Percentiles rank a stretch among this genome's conserved stretches.
phyloP scores from a whole-genome alignment of 2,113 vertebrate genomes.

The Marcusenius ussheri region DNA sequence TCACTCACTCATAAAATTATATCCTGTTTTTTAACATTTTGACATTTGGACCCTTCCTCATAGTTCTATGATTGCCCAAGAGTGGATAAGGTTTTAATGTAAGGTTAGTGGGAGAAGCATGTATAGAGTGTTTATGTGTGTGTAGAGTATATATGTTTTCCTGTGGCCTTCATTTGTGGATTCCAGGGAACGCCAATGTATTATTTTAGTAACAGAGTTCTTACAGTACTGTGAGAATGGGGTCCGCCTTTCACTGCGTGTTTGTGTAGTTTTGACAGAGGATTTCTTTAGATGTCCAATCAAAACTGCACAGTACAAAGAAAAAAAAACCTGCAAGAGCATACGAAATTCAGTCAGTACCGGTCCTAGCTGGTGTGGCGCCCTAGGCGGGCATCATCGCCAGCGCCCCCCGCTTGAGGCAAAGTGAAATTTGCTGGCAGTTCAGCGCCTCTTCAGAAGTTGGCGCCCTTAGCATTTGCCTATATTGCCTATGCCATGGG shows the following conservation, averaged over 20 bases:
- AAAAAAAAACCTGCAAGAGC: not conserved
- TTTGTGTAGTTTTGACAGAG: not conserved
- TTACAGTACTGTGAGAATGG: not conserved
- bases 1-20: not conserved
- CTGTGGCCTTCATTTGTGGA: not conserved
- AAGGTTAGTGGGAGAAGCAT: conserved; percentile 30
- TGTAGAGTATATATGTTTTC: not conserved
- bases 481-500: too few species aligned
- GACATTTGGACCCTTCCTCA: conserved; percentile 20
- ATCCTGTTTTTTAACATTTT: conserved; percentile 19
- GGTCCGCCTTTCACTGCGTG: not conserved
- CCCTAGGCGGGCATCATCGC: too few species aligned
- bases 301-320: not conserved
- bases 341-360: not conserved
- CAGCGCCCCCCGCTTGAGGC: too few species aligned
- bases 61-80: conserved; percentile 36
- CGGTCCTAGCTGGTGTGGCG: too few species aligned
- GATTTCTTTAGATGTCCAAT: not conserved
- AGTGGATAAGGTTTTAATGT: conserved; percentile 32
- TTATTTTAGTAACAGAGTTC: conserved; percentile 9
- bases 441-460: too few species aligned
- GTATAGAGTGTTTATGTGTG: not conserved
- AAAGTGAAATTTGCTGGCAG: too few species aligned
- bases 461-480: too few species aligned
- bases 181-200: conserved; percentile 27